Evolutionary conservation across 2,797 vertebrate genomes (phyloP), one percentile per base, ranked within the genome.

Genomic region (Rhinichthys osculus): DNA sequence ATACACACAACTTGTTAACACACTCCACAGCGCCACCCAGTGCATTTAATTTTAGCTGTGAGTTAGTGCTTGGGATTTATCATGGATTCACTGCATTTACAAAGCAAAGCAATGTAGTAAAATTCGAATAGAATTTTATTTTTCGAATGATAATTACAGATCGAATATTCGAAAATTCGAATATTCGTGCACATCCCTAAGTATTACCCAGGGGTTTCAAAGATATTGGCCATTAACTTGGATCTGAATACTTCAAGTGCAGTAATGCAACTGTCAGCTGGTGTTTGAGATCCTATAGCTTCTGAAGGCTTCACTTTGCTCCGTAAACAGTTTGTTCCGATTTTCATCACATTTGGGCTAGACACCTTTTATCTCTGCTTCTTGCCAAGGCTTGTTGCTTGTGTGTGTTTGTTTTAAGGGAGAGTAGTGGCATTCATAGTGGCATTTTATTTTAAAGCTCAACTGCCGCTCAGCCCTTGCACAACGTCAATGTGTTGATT

Each of bases 401-500:
- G 17, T 69, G 30, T 62, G 19, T 33, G 4, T 33, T 72, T 2
- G 3, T 33, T 57, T 57, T 67, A 54, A 52, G 4, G 33, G 17
- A 67, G 35, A 33, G 30, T 17, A 50, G 27, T 17, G 40, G 30
- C 30, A 21, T 71, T 84, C n/a, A 3, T 71, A 50, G 23, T 84
- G 78, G 50, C 62, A 66, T 88, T 90, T 84, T 30, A 42, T 70
- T 85, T 80, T 62, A 47, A 78, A 52, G 47, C 71, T 44, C 16
- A 27, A 54, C 40, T 80, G 38, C 35, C 23, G 38, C 14, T 70
- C 70, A 72, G 77, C 66, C 47, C 79, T 64, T 52, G 27, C 19
- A 35, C 33, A 54, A 50, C 5, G 23, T 74, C 69, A 74, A 87
- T 82, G 54, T 80, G 79, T 79, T 80, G 72, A 85, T 85, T 80